Evolutionary conservation across 2,113 vertebrate species (phyloP), one percentile per base, ranked within the genome.

Genomic region (Phaetusa simplex): DNA sequence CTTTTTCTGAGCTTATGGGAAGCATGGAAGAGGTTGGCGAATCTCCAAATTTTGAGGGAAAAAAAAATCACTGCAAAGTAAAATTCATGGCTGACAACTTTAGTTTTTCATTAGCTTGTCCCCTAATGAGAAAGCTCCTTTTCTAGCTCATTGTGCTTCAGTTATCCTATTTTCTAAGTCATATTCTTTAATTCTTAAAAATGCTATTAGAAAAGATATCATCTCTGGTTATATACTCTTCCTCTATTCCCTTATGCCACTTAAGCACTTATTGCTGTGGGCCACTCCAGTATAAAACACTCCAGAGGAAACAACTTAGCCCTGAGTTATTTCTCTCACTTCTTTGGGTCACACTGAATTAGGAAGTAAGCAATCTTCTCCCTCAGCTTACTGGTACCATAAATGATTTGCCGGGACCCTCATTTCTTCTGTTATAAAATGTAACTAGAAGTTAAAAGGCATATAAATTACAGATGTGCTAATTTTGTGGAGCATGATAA

Each of bases 211-310:
- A 97, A 98, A 97, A 96, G 90, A 97, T 97, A 97, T 89, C 80
- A 95, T 96, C 95, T 85, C 79, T 97, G 96, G 97, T 97, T 97
- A 96, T 96, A 96, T 96, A 96, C 80, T 95, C 94, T 97, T 97
- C 91, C 72, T 95, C 88, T 95, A 97, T 96, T 97, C 97, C 96
- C 97, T 93, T 90, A 97, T 96, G 97, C 94, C 96, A 98, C 96
- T 97, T 97, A 98, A 95, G 97, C 96, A 98, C 95, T 98, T 98
- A 97, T n/a, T 97, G 96, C 95, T 97, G 82, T 96, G 97, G 97
- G 96, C 97, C 94, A 92, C 97, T 97, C 76, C 92, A 95, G 80
- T 91, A 86, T 80, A 86, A 82, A 97, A 94, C 87, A 95, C 96
- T 97, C 97, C 86, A 92, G 97, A 96, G 97, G 88, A 98, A 98